Conservation (phyloP, 1,140 invertebrate genomes). For the Zaprionus lachaisei region DNA sequence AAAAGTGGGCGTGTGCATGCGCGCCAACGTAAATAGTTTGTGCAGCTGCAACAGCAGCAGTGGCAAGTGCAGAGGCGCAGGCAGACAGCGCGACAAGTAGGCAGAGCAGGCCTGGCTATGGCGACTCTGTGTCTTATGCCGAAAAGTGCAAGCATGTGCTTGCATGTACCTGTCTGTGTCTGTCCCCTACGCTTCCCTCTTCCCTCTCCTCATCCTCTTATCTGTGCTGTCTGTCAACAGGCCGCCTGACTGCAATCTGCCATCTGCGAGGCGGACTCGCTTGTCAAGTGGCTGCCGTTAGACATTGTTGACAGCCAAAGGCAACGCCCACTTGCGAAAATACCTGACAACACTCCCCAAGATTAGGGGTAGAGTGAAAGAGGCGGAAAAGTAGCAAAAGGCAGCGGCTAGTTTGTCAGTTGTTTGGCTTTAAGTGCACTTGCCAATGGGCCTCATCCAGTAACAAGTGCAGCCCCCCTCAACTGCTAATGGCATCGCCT, state of each 20-base stretch:
- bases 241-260: slow-evolving; percentile 53
- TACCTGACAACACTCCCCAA: slow-evolving; percentile 16
- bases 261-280: slow-evolving; percentile 79
- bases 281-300: slow-evolving; percentile 71
- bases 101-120: slow-evolving; percentile 33
- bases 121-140: slow-evolving; percentile 31
- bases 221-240: neutral
- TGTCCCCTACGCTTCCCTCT: neutral
- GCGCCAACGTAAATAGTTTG: slow-evolving; percentile 71
- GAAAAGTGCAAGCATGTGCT: slow-evolving; percentile 55
- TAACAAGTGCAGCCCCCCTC: slow-evolving; percentile 26
- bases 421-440: slow-evolving; percentile 78
- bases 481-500: neutral
- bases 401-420: slow-evolving; percentile 22
- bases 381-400: neutral
- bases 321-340: slow-evolving; percentile 56
- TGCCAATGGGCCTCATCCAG: slow-evolving; percentile 75
- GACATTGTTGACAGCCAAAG: slow-evolving; percentile 73
- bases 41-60: slow-evolving; percentile 35
- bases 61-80: slow-evolving; percentile 46
- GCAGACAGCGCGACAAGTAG: slow-evolving; percentile 63
- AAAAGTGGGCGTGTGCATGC: slow-evolving; percentile 60
- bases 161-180: neutral
- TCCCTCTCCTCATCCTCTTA: neutral
- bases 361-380: neutral